These are phyloP conservation scores for Scaeva pyrastri DNA, from an alignment of 2,888 invertebrate species.

Conservation along the genomic window DNA sequence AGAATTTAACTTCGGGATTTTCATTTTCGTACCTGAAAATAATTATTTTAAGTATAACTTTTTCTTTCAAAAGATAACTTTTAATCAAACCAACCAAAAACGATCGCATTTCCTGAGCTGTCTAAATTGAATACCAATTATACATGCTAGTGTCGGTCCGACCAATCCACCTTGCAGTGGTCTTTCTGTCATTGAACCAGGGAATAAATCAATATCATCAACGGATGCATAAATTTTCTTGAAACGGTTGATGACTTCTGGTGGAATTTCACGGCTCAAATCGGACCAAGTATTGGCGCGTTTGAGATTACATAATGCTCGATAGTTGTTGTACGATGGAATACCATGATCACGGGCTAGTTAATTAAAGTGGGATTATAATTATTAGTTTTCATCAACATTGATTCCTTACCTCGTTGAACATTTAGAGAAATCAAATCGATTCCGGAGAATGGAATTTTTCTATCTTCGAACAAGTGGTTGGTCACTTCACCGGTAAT, in stretches of 20 bases:
- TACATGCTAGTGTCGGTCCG: slow-evolving; percentile 97
- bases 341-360: slow-evolving; percentile 93
- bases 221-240: slow-evolving; percentile 94
- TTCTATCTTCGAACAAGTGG: slow-evolving; percentile 95
- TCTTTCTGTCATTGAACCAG: slow-evolving; percentile 95
- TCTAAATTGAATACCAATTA: slow-evolving; percentile 97
- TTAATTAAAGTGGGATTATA: neutral
- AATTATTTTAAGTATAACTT: neutral
- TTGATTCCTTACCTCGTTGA: slow-evolving; percentile 86
- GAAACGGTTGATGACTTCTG: slow-evolving; percentile 91
- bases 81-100: slow-evolving; percentile 87
- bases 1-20: slow-evolving; percentile 90
- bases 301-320: slow-evolving; percentile 94
- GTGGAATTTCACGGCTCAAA: slow-evolving; percentile 93
- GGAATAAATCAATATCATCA: slow-evolving; percentile 98
- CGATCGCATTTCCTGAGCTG: slow-evolving; percentile 96
- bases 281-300: slow-evolving; percentile 94
- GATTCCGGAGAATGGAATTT: slow-evolving; percentile 95
- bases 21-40: slow-evolving; percentile 92
- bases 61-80: neutral
- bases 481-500: slow-evolving; percentile 97
- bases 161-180: slow-evolving; percentile 95
- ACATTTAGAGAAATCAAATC: slow-evolving; percentile 96
- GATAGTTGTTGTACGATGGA: slow-evolving; percentile 95
- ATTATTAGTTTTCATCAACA: neutral